Evolutionary conservation across 2,888 invertebrate species (phyloP), one percentile per base, ranked within the genome.

Genomic region (Palloptera scutellata): DNA sequence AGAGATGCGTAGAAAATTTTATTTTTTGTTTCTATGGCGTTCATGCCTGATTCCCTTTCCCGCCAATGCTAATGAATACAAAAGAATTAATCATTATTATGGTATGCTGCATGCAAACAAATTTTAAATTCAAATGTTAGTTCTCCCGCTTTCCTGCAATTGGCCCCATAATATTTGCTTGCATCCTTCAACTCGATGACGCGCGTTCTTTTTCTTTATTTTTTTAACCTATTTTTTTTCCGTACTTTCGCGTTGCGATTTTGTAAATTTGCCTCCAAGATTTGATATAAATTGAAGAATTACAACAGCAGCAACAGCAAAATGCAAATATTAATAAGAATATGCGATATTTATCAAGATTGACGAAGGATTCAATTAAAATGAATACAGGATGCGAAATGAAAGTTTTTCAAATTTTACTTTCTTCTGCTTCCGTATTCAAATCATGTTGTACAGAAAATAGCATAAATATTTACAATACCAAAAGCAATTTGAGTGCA

Each of bases 11-110:
- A n/a, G 30, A 30, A 30, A 30, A 30, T 30, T 2, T 30, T 4
- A 30, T 30, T 30, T 6, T 6, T 30, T 6, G 30, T 30, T 6
- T 30, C 30, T 30, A 30, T 6, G 30, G 6, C 30, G 6, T 30
- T 30, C 30, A 30, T 30, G 53, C 41, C 15, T 45, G 15, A 13
- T 20, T 45, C 30, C 5, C 52, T 30, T 54, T 51, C 42, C 42
- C 57, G 19, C 57, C 19, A 43, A n/a, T 51, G 15, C 17, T 54
- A 63, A 67, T 63, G 54, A 63, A 67, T 54, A 43, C 62, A 60
- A 63, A 30, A 45, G 63, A 64, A 68, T 68, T 68, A 64, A 68
- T 68, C 64, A 68, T 68, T 64, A 64, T 61, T 64, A 58, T n/a
- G n/a, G n/a, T n/a, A n/a, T 61, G 40, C 61, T 45, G 48, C 20